phyloP scores from a whole-genome alignment of 2,797 vertebrate genomes.

The Crocodylus rhombifer region DNA sequence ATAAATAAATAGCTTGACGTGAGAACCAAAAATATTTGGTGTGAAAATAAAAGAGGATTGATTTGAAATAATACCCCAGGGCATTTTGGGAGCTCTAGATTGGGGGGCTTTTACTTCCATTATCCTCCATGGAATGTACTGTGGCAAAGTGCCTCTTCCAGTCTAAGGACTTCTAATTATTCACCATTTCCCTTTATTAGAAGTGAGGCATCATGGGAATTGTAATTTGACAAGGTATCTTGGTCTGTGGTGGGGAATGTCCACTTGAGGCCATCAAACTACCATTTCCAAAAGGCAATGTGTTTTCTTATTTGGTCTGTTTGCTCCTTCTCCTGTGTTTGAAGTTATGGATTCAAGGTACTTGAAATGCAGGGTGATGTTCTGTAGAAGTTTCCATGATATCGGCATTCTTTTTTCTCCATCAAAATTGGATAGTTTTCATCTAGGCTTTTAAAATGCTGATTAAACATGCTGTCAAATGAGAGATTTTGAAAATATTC shows the following conservation, averaged over 20 bases:
- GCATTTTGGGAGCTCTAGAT: not conserved
- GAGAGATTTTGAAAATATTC: too few species aligned
- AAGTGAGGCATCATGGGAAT: not conserved
- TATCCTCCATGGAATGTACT: rapidly evolving
- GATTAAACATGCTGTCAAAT: constrained; percentile 42
- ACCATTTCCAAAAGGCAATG: not conserved
- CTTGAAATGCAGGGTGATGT: not conserved
- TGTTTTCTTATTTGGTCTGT: too few species aligned
- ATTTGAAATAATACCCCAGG: not conserved
- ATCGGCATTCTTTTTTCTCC: not conserved
- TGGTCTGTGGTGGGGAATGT: not conserved
- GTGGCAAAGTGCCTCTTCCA: rapidly evolving
- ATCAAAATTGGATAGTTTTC: not conserved
- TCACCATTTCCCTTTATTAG: not conserved
- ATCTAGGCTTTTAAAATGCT: not conserved
- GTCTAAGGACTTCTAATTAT: not conserved
- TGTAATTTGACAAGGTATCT: not conserved
- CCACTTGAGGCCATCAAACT: not conserved
- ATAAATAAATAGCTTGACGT: not conserved
- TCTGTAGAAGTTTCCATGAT: constrained; percentile 14
- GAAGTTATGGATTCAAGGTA: constrained; percentile 13
- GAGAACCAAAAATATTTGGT: not conserved
- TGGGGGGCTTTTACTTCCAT: not conserved
- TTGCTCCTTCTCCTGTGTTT: not conserved
- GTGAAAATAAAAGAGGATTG: not conserved